phyloP scores from a whole-genome alignment of 2,888 invertebrate genomes.

The Zele albiditarsus region DNA sequence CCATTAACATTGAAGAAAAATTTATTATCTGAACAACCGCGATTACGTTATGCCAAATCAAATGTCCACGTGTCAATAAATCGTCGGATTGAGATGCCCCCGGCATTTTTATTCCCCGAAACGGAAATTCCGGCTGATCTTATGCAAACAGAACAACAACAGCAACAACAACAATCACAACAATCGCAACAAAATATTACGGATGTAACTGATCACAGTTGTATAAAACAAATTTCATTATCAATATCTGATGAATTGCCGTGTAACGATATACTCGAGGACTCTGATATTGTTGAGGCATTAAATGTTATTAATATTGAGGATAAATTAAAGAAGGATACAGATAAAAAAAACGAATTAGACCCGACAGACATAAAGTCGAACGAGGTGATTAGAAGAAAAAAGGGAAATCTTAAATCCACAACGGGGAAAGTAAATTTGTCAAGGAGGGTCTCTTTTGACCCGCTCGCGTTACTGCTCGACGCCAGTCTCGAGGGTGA shows the following conservation, averaged over 20 bases:
- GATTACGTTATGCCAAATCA: conserved; percentile 78
- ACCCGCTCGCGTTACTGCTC: conserved; percentile 94
- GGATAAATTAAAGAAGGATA: conserved; percentile 64
- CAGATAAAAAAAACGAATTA: conserved; percentile 54
- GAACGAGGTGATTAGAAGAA: conserved; percentile 80
- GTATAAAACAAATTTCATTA: conserved; percentile 46
- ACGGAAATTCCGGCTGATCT: conserved; percentile 79
- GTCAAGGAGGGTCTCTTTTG: conserved; percentile 93
- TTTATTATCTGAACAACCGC: conserved; percentile 86
- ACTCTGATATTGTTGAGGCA: conserved; percentile 70
- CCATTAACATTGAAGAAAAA: conserved; percentile 89
- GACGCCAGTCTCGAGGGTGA: conserved; percentile 99
- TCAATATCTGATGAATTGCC: conserved; percentile 38
- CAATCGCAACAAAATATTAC: conserved; percentile 50
- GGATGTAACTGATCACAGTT: conserved; percentile 59
- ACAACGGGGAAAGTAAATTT: conserved; percentile 81
- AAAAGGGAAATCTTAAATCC: conserved; percentile 86
- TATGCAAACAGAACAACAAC: conserved; percentile 69
- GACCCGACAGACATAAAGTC: conserved; percentile 55
- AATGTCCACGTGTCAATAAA: conserved; percentile 81
- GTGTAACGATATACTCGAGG: conserved; percentile 65
- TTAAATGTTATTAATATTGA: conserved; percentile 70
- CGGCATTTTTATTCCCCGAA: conserved; percentile 86
- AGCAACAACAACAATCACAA: conserved; percentile 56
- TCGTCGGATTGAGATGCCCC: conserved; percentile 87